Evolutionary conservation across 2,113 vertebrate species (phyloP), one percentile per base, ranked within the genome.

Genomic region (Ptilonorhynchus violaceus): DNA sequence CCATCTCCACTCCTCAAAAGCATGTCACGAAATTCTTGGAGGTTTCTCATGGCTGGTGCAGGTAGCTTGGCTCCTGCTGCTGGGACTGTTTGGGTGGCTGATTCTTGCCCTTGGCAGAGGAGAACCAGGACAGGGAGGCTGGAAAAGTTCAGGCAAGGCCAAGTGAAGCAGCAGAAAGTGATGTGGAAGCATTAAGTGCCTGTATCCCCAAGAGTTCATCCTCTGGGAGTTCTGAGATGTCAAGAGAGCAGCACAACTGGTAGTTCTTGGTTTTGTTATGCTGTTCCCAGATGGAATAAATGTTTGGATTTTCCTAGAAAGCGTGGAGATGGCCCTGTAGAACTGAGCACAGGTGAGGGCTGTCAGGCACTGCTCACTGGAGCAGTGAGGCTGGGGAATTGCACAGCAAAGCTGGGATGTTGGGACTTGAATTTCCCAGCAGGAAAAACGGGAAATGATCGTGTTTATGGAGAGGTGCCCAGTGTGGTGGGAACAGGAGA

Each of bases 371-470:
- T 55, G 62, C 55, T 64, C 7, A n/a, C 11, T 31, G 72, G 21
- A 64, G 41, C 44, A 2, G 4, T 37, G 75, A 13, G 66, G 39
- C 31, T 85, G 64, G 24, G 11, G 52, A 20, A 50, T 49, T 62
- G 62, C 56, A 55, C 64, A 76, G 41, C 70, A 55, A 19, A 60
- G 31, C 5, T 12, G 41, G 19, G 15, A 20, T 20, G 16, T 3
- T 8, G 30, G 49, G 39, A 4, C 13, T 76, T 67, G 3, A n/a
- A 18, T 39, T 83, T 42, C 53, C 66, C 58, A 13, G 35, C 5
- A 0, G 5, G 55, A 52, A 33, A 30, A 60, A 23, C 5, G 30
- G 50, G 31, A n/a, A 69, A 13, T 2, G 0, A 0, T 10, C 0
- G 3, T 28, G 41, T 15, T 37, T 9, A 1, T 33, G 67, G 56